Percentiles rank a stretch among this genome's conserved stretches.
These are phyloP conservation scores for Solea solea DNA, from an alignment of 2,113 vertebrate genomes.

Conservation along the genomic window DNA sequence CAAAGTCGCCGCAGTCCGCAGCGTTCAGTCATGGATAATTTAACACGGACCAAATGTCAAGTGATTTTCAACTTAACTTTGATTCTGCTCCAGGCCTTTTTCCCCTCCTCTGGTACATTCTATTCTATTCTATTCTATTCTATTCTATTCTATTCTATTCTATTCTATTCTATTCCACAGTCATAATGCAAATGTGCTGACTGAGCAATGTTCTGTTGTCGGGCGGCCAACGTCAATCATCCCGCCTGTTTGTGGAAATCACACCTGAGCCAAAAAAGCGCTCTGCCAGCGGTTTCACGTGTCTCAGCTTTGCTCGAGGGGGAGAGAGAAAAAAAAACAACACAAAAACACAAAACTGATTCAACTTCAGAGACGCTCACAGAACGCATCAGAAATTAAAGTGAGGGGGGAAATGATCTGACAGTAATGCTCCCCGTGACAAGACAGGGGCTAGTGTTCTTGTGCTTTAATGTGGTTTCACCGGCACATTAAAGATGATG, in stretches of 20 bases:
- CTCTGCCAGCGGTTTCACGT: conserved; percentile 63
- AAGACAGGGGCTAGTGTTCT: conserved; percentile 45
- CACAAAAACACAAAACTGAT: conserved; percentile 24
- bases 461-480: conserved; percentile 66
- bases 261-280: conserved; percentile 66
- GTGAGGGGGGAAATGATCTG: conserved; percentile 43
- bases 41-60: conserved; percentile 78
- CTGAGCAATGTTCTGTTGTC: conserved; percentile 50
- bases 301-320: conserved; percentile 53
- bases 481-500: conserved; percentile 48
- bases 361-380: conserved; percentile 47
- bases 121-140: conserved; percentile 3
- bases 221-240: conserved; percentile 62
- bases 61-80: conserved; percentile 73
- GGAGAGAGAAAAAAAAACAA: too few species aligned
- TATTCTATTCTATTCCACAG: conserved; percentile 2
- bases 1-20: conserved; percentile 49
- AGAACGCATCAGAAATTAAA: conserved; percentile 55
- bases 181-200: conserved; percentile 52
- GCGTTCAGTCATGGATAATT: conserved; percentile 76
- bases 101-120: conserved; percentile 17
- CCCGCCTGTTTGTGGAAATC: conserved; percentile 64
- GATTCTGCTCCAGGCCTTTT: conserved; percentile 47
- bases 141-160: conserved; percentile 26
- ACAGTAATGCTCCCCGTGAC: conserved; percentile 42